phyloP scores from a whole-genome alignment of 2,113 vertebrate species.

The Archilochus colubris region DNA sequence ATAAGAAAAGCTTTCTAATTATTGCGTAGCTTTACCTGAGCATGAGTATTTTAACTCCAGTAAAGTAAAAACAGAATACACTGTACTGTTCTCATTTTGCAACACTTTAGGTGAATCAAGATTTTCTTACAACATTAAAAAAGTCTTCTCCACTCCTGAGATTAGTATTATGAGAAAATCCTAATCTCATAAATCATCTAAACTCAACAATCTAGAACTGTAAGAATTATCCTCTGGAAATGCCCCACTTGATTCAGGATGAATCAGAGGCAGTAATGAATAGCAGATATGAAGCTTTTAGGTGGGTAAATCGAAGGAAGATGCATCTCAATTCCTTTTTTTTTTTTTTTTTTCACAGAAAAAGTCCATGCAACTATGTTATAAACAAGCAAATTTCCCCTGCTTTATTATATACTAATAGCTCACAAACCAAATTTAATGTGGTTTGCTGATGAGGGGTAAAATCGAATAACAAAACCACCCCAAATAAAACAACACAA shows the following conservation, averaged over 20 bases:
- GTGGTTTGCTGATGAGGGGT: not conserved
- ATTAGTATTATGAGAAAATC: not conserved
- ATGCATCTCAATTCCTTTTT: not conserved
- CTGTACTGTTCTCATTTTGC: not conserved
- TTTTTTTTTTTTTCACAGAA: not conserved
- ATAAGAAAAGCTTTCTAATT: not conserved
- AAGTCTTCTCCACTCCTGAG: not conserved
- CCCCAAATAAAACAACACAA: not conserved
- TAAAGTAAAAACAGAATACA: not conserved
- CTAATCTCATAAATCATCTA: not conserved
- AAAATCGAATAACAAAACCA: not conserved
- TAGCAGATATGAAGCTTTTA: not conserved
- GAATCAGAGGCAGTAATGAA: not conserved
- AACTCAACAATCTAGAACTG: not conserved
- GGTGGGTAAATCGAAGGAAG: not conserved
- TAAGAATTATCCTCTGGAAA: not conserved
- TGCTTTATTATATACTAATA: not conserved
- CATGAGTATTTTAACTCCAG: not conserved
- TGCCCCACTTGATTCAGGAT: not conserved
- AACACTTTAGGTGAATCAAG: not conserved
- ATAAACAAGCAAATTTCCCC: not conserved
- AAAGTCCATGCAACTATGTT: accelerated
- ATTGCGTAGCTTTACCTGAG: not conserved
- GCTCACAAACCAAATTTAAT: not conserved
- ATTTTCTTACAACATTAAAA: not conserved